phyloP scores from a whole-genome alignment of 2,113 vertebrate genomes.

The Cyprinus carpio region DNA sequence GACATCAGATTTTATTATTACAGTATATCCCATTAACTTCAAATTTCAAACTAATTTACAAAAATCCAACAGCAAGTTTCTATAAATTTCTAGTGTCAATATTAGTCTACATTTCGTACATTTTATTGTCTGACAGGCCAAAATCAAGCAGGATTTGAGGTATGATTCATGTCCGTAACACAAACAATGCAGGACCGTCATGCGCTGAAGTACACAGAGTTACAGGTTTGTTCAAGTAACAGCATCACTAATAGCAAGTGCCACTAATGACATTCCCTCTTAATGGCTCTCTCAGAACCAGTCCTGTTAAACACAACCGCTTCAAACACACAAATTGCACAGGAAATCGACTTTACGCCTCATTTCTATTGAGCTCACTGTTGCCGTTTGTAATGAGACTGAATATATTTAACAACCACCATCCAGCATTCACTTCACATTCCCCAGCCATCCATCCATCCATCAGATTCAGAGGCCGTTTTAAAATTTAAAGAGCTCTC shows the following conservation, averaged over 20 bases:
- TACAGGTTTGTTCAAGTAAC: neutral
- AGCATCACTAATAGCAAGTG: neutral
- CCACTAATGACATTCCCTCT: neutral
- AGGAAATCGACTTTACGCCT: neutral
- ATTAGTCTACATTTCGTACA: neutral
- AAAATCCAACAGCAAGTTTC: neutral
- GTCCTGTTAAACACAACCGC: neutral
- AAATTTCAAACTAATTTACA: neutral
- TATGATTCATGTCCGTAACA: neutral
- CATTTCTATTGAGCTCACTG: neutral
- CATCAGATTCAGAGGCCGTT: neutral
- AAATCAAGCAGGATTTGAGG: neutral
- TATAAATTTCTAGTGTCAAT: neutral
- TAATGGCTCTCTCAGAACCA: neutral
- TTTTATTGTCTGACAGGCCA: neutral
- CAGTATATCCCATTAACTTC: neutral
- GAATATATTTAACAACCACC: slow-evolving; percentile 5
- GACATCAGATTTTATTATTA: neutral
- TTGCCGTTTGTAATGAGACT: neutral
- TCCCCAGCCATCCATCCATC: neutral
- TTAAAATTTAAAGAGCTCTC: slow-evolving; percentile 25
- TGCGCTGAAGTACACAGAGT: neutral
- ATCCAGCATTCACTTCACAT: neutral
- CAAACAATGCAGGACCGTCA: neutral
- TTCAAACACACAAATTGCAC: neutral